Evolutionary conservation across 2,797 vertebrate genomes (phyloP), one percentile per base, ranked within the genome.

Genomic region (Melanotaenia nigrans): DNA sequence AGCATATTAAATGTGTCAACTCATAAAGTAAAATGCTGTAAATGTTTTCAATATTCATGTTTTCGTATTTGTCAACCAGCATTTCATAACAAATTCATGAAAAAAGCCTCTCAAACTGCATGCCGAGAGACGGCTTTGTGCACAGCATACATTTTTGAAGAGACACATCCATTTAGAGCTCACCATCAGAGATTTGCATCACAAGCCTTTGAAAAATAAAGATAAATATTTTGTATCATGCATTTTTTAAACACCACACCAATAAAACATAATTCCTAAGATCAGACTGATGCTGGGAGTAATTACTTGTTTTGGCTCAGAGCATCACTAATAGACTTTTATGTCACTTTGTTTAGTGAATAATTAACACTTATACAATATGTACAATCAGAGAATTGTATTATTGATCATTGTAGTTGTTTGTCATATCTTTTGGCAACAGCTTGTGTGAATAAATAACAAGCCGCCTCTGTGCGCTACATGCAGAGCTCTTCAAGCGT

Each of bases 41-140:
- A 93, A 93, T 89, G 92, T 87, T 83, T 95, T 93, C 90, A 95
- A 92, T 93, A 94, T 94, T 94, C 85, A 94, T 94, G 92, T 93
- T 93, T 94, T 89, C 84, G 77, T 94, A 93, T 95, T 95, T 94
- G 93, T 95, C 93, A 95, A 94, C 93, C 92, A 92, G 89, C 92
- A 92, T 93, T 93, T 93, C 92, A 94, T 95, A 88, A 94, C 85
- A 87, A 92, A 95, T 95, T 94, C 86, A 95, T 94, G 93, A 92
- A 93, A 93, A 93, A 91, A 93, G 90, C 91, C 90, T 91, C 89
- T 91, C 89, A 73, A 83, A 87, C 77, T 30, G 87, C 89, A 86
- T 79, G 90, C 90, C 77, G 85, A 86, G 91, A 91, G 85, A 83
- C 45, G 76, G 80, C 85, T 93, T 91, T 88, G 91, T 93, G 89